Conservation (phyloP, 2,888 invertebrate genomes). For the Xanthia togata region DNA sequence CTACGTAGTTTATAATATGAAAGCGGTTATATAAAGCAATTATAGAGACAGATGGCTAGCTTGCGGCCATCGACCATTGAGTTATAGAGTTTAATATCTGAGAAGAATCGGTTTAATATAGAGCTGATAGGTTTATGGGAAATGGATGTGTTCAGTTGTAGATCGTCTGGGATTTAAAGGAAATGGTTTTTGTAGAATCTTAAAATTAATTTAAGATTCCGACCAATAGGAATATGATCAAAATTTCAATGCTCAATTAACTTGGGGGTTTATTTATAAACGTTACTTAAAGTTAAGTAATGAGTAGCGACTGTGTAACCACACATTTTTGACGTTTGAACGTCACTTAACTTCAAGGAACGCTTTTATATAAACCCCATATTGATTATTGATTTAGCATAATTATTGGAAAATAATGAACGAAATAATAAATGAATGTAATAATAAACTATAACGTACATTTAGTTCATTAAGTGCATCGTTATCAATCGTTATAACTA, state of each 20-base stretch:
- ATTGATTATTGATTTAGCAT: too few relatives aligned
- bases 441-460: neutral
- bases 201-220: neutral
- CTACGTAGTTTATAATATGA: slow-evolving; percentile 2
- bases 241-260: neutral
- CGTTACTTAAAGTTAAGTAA: too few relatives aligned
- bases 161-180: neutral
- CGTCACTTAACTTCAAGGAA: too few relatives aligned
- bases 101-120: slow-evolving; percentile 65
- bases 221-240: neutral
- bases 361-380: too few relatives aligned
- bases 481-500: too few relatives aligned
- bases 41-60: slow-evolving; percentile 75
- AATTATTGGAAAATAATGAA: neutral
- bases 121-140: slow-evolving; percentile 47
- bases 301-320: too few relatives aligned
- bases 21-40: slow-evolving; percentile 65
- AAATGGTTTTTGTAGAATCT: neutral
- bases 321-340: too few relatives aligned
- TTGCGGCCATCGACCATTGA: slow-evolving; percentile 68
- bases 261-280: too few relatives aligned
- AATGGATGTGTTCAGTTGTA: slow-evolving; percentile 17
- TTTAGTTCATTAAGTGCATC: too few relatives aligned
- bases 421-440: neutral
- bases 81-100: slow-evolving; percentile 72